Evolutionary conservation across 2,113 vertebrate species (phyloP).

Genomic region (Mesocricetus auratus): DNA sequence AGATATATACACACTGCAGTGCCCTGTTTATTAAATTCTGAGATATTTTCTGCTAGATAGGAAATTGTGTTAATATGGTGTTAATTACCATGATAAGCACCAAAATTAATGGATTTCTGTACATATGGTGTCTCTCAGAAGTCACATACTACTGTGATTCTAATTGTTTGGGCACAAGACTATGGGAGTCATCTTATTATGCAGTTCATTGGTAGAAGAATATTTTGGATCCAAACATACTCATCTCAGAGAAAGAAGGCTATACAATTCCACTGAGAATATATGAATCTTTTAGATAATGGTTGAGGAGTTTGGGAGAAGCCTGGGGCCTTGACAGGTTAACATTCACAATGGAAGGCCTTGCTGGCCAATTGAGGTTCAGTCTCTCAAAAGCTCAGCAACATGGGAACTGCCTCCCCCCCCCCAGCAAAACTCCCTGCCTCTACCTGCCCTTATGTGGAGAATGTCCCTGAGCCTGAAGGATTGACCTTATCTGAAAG

Average conservation of each 20-base stretch:
- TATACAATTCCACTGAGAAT: neutral
- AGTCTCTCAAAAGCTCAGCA: too few relatives aligned
- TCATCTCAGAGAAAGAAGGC: neutral
- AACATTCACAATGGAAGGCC: neutral
- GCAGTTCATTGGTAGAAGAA: neutral
- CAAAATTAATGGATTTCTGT: constrained; percentile 8
- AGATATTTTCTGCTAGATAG: constrained; percentile 7
- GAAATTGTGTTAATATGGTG: neutral
- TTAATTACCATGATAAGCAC: constrained; percentile 8
- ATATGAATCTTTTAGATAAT: neutral
- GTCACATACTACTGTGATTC: neutral
- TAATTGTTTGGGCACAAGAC: neutral
- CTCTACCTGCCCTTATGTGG: too few relatives aligned
- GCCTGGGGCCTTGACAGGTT: neutral
- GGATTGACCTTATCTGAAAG: too few relatives aligned
- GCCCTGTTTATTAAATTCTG: neutral
- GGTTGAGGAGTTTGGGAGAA: neutral
- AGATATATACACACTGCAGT: neutral
- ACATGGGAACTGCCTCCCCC: too few relatives aligned
- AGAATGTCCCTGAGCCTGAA: too few relatives aligned
- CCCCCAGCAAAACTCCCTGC: too few relatives aligned
- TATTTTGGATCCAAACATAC: neutral
- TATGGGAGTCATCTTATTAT: neutral
- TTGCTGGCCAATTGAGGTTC: too few relatives aligned
- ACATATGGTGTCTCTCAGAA: neutral